These are phyloP conservation scores for Phyto melanocephala DNA, from an alignment of 2,888 invertebrate genomes.

Conservation along the genomic window DNA sequence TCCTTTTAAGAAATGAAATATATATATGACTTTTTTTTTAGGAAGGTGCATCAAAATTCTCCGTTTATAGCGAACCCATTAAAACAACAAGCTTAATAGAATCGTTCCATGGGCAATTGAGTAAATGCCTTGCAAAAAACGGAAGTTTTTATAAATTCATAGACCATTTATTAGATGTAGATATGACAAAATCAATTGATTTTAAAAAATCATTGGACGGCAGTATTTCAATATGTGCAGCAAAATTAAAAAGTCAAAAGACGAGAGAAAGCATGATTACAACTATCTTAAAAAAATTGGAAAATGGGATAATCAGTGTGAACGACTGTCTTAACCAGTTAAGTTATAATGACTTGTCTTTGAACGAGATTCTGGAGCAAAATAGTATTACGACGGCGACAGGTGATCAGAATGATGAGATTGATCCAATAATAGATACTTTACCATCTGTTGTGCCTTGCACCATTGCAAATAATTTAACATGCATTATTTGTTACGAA, in stretches of 20 bases:
- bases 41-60: slow-evolving; percentile 26
- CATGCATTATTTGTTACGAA: not conserved
- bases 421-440: not conserved
- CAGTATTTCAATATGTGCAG: slow-evolving; percentile 6
- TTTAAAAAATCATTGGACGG: slow-evolving; percentile 5
- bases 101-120: no score
- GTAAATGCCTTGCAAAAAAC: no score
- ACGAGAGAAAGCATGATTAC: not conserved
- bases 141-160: slow-evolving; percentile 1
- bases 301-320: no score
- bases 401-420: not conserved
- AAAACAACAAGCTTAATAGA: slow-evolving; percentile 6
- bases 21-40: slow-evolving; percentile 19
- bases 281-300: not conserved
- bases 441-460: not conserved
- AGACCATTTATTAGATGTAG: slow-evolving; percentile 13
- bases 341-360: not conserved
- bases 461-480: not conserved
- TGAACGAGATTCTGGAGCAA: slow-evolving; percentile 6
- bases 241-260: not conserved
- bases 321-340: no score
- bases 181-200: slow-evolving; percentile 13
- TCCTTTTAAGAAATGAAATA: slow-evolving; percentile 27
- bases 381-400: not conserved
- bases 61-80: slow-evolving; percentile 10